Percentiles rank a stretch among this genome's conserved stretches.
These are phyloP conservation scores for Ditula angustiorana DNA, from an alignment of 2,888 invertebrate genomes.

Conservation along the genomic window DNA sequence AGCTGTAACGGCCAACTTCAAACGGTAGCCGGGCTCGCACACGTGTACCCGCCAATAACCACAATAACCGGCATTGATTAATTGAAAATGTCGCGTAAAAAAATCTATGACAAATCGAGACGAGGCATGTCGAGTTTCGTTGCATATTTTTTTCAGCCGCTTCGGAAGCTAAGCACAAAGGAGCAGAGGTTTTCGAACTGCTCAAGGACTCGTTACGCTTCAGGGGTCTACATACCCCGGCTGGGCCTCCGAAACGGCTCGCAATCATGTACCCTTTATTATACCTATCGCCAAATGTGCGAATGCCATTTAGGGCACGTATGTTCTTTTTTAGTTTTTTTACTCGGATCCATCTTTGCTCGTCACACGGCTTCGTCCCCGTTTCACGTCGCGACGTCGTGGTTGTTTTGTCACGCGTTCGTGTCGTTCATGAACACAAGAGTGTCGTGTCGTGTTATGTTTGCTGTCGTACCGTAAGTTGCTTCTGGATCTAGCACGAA, in stretches of 20 bases:
- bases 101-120: conserved; percentile 76
- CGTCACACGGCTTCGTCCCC: not conserved
- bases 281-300: not conserved
- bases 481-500: too few species aligned
- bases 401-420: not conserved
- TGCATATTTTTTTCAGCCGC: conserved; percentile 63
- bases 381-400: not conserved
- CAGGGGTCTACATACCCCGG: conserved; percentile 59
- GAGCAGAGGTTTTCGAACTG: conserved; percentile 74
- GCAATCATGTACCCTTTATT: conserved; percentile 13
- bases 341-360: too few species aligned
- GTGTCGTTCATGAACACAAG: not conserved
- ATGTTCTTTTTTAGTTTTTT: not conserved
- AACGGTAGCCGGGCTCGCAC: conserved; percentile 24
- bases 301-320: conserved; percentile 4
- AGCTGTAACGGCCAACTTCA: not conserved
- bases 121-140: conserved; percentile 56
- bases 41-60: conserved; percentile 35
- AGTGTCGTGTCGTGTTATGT: not conserved
- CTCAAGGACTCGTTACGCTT: conserved; percentile 77
- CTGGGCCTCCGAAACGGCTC: conserved; percentile 38
- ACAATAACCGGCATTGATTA: conserved; percentile 57
- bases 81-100: conserved; percentile 68
- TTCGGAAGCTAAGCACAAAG: conserved; percentile 65
- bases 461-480: not conserved